Evolutionary conservation across 2,888 invertebrate species (phyloP), one percentile per base, ranked within the genome.

Genomic region (Dione juno): DNA sequence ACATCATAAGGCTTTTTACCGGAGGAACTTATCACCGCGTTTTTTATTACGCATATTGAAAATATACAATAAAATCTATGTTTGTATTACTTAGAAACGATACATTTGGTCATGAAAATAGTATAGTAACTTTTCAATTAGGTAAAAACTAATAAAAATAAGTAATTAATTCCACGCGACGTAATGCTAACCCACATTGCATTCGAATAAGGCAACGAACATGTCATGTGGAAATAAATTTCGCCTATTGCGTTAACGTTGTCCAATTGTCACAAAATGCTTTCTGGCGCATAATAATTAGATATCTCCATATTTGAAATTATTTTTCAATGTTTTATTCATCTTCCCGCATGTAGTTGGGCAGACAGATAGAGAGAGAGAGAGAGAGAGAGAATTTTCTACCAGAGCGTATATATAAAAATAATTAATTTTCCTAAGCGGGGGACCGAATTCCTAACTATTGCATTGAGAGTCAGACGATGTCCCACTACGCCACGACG

Each of bases 191-290:
- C 77, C 76, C 68, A 77, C 77, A 40, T 64, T 14, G 52, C 64
- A 77, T 77, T 76, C 76, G 74, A 67, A 63, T 77, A 81, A 84
- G 84, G 85, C 82, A 68, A 16, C 48, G 35, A 19, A 64, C 50
- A 52, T 37, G 28, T 69, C 58, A 79, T 82, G 80, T 78, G 77
- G 81, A 80, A 82, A 85, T 80, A 81, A 81, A 82, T 85, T 84
- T 81, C 74, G 80, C 79, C 78, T 79, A 81, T 85, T 87, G 83
- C 86, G 80, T 77, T 74, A 80, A 80, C 76, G 69, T 66, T 73
- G 71, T 71, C 59, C 50, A 65, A 64, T 21, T 48, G n/a, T 66
- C 72, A 70, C 67, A 59, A 50, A 67, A 53, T 59, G 73, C 53
- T 67, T 70, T 64, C 69, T 68, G 63, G 3, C 16, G 57, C 16